Evolutionary conservation across 2,888 invertebrate genomes (phyloP).

Genomic region (Tortrix viridana): DNA sequence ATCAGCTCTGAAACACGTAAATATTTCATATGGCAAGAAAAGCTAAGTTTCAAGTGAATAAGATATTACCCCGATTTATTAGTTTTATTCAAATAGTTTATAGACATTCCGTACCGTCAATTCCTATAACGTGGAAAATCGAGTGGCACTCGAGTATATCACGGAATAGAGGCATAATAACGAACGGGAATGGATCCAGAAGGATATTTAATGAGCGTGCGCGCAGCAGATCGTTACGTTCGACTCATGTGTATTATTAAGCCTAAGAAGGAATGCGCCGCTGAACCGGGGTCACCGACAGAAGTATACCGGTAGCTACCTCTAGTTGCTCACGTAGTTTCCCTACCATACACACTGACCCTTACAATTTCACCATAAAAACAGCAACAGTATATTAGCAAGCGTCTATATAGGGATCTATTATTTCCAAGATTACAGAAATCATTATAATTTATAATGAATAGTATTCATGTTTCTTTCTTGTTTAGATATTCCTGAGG

Average conservation of each 20-base stretch:
- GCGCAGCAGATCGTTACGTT: slow-evolving; percentile 70
- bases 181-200: slow-evolving; percentile 59
- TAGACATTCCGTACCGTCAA: background rate
- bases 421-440: slow-evolving; percentile 22
- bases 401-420: background rate
- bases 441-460: slow-evolving; percentile 35
- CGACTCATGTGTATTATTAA: slow-evolving; percentile 79
- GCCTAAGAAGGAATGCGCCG: slow-evolving; percentile 78
- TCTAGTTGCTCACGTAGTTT: slow-evolving; percentile 46
- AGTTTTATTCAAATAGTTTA: background rate
- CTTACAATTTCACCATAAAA: slow-evolving; percentile 54
- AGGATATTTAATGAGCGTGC: slow-evolving; percentile 74
- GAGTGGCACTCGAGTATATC: slow-evolving; percentile 42
- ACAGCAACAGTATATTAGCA: slow-evolving; percentile 37
- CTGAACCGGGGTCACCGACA: slow-evolving; percentile 72
- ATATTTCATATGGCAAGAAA: slow-evolving; percentile 1
- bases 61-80: background rate
- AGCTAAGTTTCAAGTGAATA: background rate
- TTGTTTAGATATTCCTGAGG: slow-evolving; percentile 33
- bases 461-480: slow-evolving; percentile 27
- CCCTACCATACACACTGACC: slow-evolving; percentile 54
- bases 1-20: slow-evolving; percentile 5
- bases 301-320: slow-evolving; percentile 68
- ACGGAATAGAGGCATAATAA: slow-evolving; percentile 54
- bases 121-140: slow-evolving; percentile 36